Evolutionary conservation across 2,888 invertebrate genomes (phyloP), one percentile per base, ranked within the genome.

Genomic region (Dendrolimus pini): DNA sequence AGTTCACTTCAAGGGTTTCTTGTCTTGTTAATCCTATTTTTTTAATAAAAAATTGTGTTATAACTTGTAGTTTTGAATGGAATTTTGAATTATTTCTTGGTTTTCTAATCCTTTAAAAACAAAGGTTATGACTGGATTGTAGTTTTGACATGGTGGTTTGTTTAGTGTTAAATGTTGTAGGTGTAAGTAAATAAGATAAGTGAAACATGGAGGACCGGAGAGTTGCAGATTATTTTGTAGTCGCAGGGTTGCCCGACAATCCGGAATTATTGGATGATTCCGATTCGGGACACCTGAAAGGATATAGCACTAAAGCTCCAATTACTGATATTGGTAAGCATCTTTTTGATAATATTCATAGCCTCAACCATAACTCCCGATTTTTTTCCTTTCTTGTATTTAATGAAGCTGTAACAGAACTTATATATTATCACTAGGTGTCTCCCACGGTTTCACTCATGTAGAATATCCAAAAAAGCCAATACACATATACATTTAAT

Each of bases 201-300:
- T 30, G 47, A 47, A 87, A 67, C 67, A 96, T 96, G 96, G 96
- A 96, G 79, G 96, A 96, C 74, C 93, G 95, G 77, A 93, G 95
- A 83, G 96, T 99, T 64, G 98, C 97, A 41, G 99, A 99, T 91
- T 99, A 99, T 89, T 99, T 99, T 92, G 98, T 99, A 67, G 96
- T 99, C 62, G 98, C 99, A 77, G 99, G 99, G 41, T 92, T 99
- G 80, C 96, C 98, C 13, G 95, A 96, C 63, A 93, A 94, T 75
- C 94, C 95, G 41, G 94, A 95, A 75, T 91, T 94, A 60, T 90
- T 96, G 57, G 95, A 96, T 77, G 94, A 95, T 70, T 96, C 96
- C 62, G 96, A 96, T 80, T 94, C 95, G 62, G 94, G 95, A 42
- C 95, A 95, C 76, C 92, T 97, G 55, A 96, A 96, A 80, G 94